phyloP scores from a whole-genome alignment of 2,797 vertebrate species.

The Falco berigora region DNA sequence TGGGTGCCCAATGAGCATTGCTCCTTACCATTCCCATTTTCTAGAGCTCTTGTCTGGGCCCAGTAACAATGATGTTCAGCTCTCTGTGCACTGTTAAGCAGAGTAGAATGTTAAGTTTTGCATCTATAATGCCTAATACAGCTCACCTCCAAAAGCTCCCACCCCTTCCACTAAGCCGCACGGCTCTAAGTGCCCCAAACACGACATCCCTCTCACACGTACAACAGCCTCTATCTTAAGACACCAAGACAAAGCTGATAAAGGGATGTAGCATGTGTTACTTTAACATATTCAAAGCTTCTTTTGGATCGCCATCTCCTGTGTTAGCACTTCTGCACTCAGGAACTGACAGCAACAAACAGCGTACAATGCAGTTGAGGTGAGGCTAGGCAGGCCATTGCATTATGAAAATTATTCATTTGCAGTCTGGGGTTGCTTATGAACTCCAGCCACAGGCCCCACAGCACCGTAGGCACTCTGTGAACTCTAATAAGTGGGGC shows the following conservation, averaged over 20 bases:
- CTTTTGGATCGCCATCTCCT: background rate
- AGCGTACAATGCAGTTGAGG: background rate
- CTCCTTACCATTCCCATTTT: background rate
- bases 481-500: background rate
- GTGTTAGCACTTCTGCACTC: background rate
- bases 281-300: background rate
- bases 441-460: background rate
- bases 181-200: background rate
- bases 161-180: background rate
- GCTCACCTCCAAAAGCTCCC: background rate
- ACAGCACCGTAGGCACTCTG: background rate
- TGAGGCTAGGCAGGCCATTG: background rate
- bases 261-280: fast-evolving
- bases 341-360: background rate
- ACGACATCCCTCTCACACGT: background rate
- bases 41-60: background rate
- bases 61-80: background rate
- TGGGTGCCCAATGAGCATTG: background rate
- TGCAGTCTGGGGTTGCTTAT: background rate
- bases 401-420: background rate
- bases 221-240: background rate
- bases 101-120: background rate
- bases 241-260: background rate
- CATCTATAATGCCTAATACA: background rate
- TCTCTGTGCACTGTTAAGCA: background rate